Evolutionary conservation across 53 echinoderm and acorn worm species (phyloP).

Genomic region (Patiria pectinifera): DNA sequence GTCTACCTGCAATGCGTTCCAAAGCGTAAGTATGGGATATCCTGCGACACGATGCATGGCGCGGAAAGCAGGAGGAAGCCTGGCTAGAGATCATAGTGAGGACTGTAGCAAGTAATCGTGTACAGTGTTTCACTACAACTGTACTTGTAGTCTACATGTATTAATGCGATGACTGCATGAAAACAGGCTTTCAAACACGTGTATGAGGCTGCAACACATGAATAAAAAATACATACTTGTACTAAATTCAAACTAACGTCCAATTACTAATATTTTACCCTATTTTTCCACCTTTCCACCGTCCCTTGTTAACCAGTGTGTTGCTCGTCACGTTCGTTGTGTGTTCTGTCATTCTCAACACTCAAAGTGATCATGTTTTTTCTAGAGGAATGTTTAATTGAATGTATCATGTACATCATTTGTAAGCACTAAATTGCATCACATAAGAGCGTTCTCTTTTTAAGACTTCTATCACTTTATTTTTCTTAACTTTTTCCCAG

Average conservation of each 20-base stretch:
- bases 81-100: constrained; percentile 31
- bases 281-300: not conserved
- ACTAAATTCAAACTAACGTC: not conserved
- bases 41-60: constrained; percentile 62
- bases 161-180: constrained; percentile 12
- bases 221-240: not conserved
- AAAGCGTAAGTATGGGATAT: constrained; percentile 70
- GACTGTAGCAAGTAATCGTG: not conserved
- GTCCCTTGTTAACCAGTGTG: not conserved
- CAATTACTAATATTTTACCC: not conserved
- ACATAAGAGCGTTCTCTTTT: not conserved
- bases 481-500: not conserved
- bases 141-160: not conserved
- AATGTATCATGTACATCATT: not conserved
- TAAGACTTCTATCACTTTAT: not conserved
- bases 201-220: not conserved
- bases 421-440: not conserved
- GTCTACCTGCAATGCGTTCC: constrained; percentile 66
- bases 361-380: not conserved
- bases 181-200: not conserved
- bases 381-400: not conserved
- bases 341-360: not conserved
- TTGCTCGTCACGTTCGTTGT: not conserved
- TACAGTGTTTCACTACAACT: not conserved
- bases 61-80: constrained; percentile 7